These are phyloP conservation scores for Pararge aegeria DNA, from an alignment of 1,140 invertebrate species.

Conservation along the genomic window DNA sequence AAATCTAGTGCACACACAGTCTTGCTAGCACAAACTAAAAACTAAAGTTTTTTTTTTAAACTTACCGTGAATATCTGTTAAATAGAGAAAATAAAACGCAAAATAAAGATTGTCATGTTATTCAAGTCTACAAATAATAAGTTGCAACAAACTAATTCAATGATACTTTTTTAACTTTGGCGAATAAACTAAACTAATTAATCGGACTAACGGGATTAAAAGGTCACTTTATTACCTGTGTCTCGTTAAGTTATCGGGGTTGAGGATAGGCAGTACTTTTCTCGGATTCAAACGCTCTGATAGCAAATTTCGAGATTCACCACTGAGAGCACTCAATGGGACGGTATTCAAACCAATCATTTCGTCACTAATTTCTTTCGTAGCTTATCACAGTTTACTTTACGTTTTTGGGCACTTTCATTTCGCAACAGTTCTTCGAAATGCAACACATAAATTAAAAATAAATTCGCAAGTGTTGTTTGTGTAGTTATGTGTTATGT, in stretches of 20 bases:
- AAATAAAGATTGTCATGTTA: too few relatives aligned
- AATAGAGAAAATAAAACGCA: too few relatives aligned
- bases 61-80: too few relatives aligned
- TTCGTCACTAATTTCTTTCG: conserved; percentile 29
- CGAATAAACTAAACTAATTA: too few relatives aligned
- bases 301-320: conserved; percentile 52
- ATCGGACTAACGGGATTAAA: neutral
- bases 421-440: conserved; percentile 27
- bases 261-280: conserved; percentile 52
- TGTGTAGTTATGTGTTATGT: neutral
- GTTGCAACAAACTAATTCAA: too few relatives aligned
- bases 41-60: too few relatives aligned
- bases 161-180: too few relatives aligned
- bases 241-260: conserved; percentile 53
- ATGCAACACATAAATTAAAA: conserved; percentile 1
- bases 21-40: too few relatives aligned
- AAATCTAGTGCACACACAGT: too few relatives aligned
- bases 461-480: neutral
- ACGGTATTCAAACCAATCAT: conserved; percentile 34
- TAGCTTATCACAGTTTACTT: conserved; percentile 3
- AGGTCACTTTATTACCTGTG: conserved; percentile 34
- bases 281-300: conserved; percentile 53
- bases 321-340: conserved; percentile 49
- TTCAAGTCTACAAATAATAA: too few relatives aligned
- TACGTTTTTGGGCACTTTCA: conserved; percentile 25